Conservation (phyloP, 2,888 invertebrate genomes). For the Andrena hattorfiana region DNA sequence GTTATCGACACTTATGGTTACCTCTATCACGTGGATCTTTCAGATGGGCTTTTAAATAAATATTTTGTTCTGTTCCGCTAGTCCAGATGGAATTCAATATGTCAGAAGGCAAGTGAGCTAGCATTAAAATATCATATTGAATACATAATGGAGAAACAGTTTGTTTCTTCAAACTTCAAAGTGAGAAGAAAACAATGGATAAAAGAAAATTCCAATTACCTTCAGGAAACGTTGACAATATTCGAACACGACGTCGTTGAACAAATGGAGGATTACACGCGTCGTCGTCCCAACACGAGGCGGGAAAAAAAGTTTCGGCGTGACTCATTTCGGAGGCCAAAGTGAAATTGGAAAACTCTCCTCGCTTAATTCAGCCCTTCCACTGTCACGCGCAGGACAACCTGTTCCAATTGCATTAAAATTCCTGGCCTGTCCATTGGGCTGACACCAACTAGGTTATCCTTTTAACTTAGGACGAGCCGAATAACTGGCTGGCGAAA, state of each 20-base stretch:
- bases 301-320: conserved; percentile 1
- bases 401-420: conserved; percentile 46
- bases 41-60: no score
- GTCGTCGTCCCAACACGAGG: not conserved
- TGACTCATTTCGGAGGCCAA: not conserved
- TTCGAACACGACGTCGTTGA: not conserved
- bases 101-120: no score
- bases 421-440: conserved; percentile 41
- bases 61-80: no score
- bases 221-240: no score
- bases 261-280: not conserved
- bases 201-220: no score
- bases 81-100: no score
- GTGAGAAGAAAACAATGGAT: no score
- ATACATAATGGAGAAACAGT: no score
- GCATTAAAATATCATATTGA: no score
- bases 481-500: conserved; percentile 3
- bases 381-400: conserved; percentile 34
- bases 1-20: no score
- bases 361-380: not conserved
- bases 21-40: no score
- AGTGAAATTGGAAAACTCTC: conserved; percentile 40
- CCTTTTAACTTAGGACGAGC: conserved; percentile 41
- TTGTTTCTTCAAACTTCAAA: no score
- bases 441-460: conserved; percentile 49